Evolutionary conservation across 2,797 vertebrate genomes (phyloP), one percentile per base, ranked within the genome.

Genomic region (Sebastes iracundus): DNA sequence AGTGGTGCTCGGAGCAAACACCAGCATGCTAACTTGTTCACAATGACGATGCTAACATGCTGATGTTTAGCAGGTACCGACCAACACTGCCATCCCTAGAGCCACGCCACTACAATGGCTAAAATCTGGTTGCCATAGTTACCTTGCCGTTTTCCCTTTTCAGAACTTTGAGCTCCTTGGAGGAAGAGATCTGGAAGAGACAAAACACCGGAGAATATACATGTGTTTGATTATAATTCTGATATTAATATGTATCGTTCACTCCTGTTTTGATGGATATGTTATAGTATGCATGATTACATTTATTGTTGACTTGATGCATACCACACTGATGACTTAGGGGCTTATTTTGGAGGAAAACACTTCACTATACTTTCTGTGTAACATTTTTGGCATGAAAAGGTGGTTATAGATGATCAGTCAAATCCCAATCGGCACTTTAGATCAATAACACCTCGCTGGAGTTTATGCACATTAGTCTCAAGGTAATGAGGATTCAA

Each of bases 121-220:
- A 16, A 25, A 22, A 38, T 3, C 5, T 13, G 18, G 60, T 76
- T 61, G 7, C 4, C 14, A 75, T 60, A 22, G 70, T 92, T 90
- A 95, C 94, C 93, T 92, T 93, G 3, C 59, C 9, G 6, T 93
- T 94, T 27, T 88, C 77, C 74, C 84, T 88, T 56, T 80, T 91
- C 3, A 94, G 49, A 56, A 58, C 18, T 46, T 30, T 75, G 20
- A 92, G 20, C 13, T 92, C 79, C 75, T 88, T 89, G 7, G 28
- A 6, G 4, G 46, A 38, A 16, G 81, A 70, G 32, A 94, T 91
- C 93, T 94, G 77, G 7, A 78, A 63, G 18, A 68, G 8, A 56
- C 65, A 2, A 67, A n/a, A 38, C 4, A 53, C 8, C 13, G 25
- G 2, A 18, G 3, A 32, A 62, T 4, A 30, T 1, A 27, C 11